phyloP scores from a whole-genome alignment of 2,888 invertebrate species.

The Leptogaster cylindrica region DNA sequence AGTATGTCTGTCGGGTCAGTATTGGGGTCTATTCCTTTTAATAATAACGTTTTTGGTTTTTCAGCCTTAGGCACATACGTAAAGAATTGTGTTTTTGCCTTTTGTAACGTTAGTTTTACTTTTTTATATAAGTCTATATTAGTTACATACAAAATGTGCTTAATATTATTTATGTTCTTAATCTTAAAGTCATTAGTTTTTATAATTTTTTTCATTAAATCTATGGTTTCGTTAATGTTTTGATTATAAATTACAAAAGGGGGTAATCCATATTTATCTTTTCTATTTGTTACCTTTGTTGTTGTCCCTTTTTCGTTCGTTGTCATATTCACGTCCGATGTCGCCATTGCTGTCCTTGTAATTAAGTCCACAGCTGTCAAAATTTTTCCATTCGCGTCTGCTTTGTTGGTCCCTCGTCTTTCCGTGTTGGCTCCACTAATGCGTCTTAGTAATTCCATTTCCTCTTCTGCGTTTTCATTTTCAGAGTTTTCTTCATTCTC shows the following conservation, averaged over 20 bases:
- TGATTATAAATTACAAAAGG: neutral
- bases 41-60: neutral
- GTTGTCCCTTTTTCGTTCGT: too few species aligned
- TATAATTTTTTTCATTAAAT: neutral
- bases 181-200: neutral
- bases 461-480: too few species aligned
- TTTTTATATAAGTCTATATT: neutral
- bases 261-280: neutral
- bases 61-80: neutral
- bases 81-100: neutral
- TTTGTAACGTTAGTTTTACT: neutral
- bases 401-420: too few species aligned
- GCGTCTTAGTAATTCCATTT: too few species aligned
- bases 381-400: too few species aligned
- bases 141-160: neutral
- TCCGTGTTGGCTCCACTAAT: too few species aligned
- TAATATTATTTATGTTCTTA: neutral
- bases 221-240: neutral
- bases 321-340: too few species aligned
- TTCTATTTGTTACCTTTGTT: too few species aligned
- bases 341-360: too few species aligned
- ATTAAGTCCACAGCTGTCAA: too few species aligned
- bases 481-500: too few species aligned
- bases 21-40: neutral
- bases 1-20: neutral